Evolutionary conservation across 2,113 vertebrate genomes (phyloP).

Genomic region (Clarias gariepinus): DNA sequence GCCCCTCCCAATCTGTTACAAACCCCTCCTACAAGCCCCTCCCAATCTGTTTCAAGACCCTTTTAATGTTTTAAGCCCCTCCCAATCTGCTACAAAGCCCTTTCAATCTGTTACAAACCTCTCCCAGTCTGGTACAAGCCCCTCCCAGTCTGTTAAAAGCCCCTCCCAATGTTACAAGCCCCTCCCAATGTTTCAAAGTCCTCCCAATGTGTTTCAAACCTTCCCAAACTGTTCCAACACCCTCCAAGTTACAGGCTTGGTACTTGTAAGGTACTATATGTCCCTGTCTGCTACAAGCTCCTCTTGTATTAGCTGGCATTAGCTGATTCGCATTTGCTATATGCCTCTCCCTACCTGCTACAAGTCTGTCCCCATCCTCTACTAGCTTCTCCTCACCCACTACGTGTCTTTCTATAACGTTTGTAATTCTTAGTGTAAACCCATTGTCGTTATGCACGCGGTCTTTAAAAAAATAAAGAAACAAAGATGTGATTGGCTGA

Average conservation of each 20-base stretch:
- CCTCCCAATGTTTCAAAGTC: too few species aligned
- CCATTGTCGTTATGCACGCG: background rate
- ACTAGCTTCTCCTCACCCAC: background rate
- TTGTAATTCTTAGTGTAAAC: background rate
- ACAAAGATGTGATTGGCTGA: background rate
- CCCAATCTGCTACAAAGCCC: background rate
- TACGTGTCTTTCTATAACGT: background rate
- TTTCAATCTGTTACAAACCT: background rate
- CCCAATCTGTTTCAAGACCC: too few species aligned
- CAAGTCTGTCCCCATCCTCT: background rate
- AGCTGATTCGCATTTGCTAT: too few species aligned
- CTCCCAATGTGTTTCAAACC: background rate
- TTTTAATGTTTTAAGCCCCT: too few species aligned
- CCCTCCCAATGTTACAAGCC: background rate
- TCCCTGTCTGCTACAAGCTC: background rate
- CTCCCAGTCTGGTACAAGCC: too few species aligned
- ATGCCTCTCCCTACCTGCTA: background rate
- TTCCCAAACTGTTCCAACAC: background rate
- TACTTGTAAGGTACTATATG: too few species aligned
- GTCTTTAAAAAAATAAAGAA: background rate
- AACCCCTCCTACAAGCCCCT: too few species aligned
- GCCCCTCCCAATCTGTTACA: too few species aligned
- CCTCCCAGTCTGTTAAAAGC: background rate
- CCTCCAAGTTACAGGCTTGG: background rate
- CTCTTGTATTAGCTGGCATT: background rate